A percentile compares a stretch with the other conserved stretches of the same genome.
Evolutionary conservation across 2,888 invertebrate genomes (phyloP).

Genomic region (Lasioglossum lativentre): DNA sequence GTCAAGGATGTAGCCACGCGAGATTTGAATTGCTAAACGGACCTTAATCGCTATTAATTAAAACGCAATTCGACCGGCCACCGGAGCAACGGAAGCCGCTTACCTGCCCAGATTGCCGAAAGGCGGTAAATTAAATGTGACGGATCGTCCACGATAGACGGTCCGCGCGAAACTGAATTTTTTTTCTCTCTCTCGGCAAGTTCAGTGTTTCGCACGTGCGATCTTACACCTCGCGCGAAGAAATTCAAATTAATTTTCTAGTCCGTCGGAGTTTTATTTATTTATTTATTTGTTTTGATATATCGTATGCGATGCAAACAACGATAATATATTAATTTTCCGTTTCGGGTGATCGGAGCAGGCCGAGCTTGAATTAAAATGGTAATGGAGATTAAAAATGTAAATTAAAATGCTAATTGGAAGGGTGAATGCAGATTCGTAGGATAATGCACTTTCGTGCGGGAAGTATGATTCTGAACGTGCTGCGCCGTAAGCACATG

Average conservation of each 20-base stretch:
- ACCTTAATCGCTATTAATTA: constrained; percentile 70
- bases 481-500: neutral
- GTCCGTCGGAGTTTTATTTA: neutral
- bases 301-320: neutral
- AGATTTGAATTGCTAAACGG: constrained; percentile 76
- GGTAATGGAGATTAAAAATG: neutral
- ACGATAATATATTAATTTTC: neutral
- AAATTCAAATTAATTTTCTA: neutral
- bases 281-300: neutral
- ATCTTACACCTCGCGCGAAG: neutral
- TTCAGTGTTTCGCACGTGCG: neutral
- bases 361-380: neutral
- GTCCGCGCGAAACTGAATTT: neutral
- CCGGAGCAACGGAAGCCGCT: neutral
- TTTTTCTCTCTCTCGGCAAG: neutral
- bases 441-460: neutral
- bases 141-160: neutral
- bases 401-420: neutral
- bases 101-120: neutral
- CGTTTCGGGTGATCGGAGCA: neutral
- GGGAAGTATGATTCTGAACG: neutral
- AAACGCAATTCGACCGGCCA: constrained; percentile 63
- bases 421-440: neutral
- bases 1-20: constrained; percentile 72
- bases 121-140: constrained; percentile 20